A percentile compares a stretch with the other conserved stretches of the same genome.
Evolutionary conservation across 2,888 invertebrate genomes (phyloP).

Genomic region (Flabesymbios commensalis): DNA sequence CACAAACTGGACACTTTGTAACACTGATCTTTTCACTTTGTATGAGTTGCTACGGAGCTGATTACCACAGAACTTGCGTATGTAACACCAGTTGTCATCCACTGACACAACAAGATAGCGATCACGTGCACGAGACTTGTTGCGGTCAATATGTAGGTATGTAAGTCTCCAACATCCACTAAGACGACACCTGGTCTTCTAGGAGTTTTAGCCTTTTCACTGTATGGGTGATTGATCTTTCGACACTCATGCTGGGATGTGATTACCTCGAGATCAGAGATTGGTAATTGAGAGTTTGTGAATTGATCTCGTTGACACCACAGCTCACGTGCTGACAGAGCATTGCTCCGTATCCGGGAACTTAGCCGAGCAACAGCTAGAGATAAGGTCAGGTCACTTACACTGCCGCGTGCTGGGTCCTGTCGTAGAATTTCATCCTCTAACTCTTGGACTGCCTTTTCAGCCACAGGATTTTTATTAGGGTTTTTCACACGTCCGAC

Average conservation of each 20-base stretch:
- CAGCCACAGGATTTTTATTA: slow-evolving; percentile 40
- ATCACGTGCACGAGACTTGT: slow-evolving; percentile 5
- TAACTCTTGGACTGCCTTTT: slow-evolving; percentile 39
- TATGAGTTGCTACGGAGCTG: too few species aligned
- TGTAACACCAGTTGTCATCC: too few species aligned
- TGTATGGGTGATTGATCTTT: slow-evolving; percentile 27
- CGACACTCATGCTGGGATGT: slow-evolving; percentile 22
- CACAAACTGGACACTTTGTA: too few species aligned
- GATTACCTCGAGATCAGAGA: slow-evolving; percentile 25
- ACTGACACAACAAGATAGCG: slow-evolving; percentile 1
- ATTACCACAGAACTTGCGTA: too few species aligned
- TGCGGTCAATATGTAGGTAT: slow-evolving; percentile 7
- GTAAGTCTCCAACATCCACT: not conserved
- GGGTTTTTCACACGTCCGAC: slow-evolving; percentile 29
- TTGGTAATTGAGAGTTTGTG: slow-evolving; percentile 27
- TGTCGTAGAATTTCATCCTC: slow-evolving; percentile 35
- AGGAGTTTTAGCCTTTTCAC: slow-evolving; percentile 29
- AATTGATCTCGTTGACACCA: slow-evolving; percentile 36
- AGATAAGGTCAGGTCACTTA: slow-evolving; percentile 16
- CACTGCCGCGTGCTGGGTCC: too few species aligned
- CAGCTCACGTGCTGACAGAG: slow-evolving; percentile 35
- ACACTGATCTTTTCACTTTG: too few species aligned
- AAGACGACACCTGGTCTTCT: not conserved
- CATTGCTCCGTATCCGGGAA: slow-evolving; percentile 27
- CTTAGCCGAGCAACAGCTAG: slow-evolving; percentile 29